Base-by-base conservation (phyloP, 2,113 vertebrate genomes). In the Calypte anna region DNA sequence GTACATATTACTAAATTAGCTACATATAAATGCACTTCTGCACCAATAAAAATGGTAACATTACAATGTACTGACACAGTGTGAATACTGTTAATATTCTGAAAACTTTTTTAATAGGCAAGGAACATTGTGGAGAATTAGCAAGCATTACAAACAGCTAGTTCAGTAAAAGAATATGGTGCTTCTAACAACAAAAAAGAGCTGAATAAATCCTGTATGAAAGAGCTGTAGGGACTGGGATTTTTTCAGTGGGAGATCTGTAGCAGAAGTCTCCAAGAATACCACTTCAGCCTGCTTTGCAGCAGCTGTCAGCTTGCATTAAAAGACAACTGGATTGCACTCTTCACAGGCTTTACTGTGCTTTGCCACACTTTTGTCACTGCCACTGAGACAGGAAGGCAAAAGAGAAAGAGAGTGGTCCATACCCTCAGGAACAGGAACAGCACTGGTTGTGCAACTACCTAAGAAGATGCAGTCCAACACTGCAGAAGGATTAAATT, bases 241-340 rank as follows among this genome's bases (percentile, higher is more conserved):
- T 75, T 50, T 82, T 81, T 94, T 79, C 76, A 16, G 57, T 54
- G 25, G 44, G 58, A 61, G 66, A 92, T 82, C n/a, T 85, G 22
- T 27, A 94, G 83, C 86, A 91, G 66, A 84, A 89, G n/a, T 54
- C 66, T 76, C 67, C 63, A 51, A 50, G 64, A 88, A 76, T 6
- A 78, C 53, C 25, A 57, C 78, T 90, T 70, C 84, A 82, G 62
- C 27, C 43, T 5, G 2, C 77, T 78, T 68, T 66, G 77, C 81
- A 84, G 86, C 46, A 85, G 81, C 83, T 95, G 91, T 84, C 86
- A 92, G 10, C 77, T 79, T 73, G 70, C 67, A 94, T 93, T 87
- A 94, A 72, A 86, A 92, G 80, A 63, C 83, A 84, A 46, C 69
- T 61, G 81, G 82, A 58, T 76, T 33, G 87, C 17, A 66, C 63